Percentiles rank a stretch among this genome's conserved stretches.
Evolutionary conservation across 2,113 vertebrate species (phyloP).

Genomic region (Buteo buteo): DNA sequence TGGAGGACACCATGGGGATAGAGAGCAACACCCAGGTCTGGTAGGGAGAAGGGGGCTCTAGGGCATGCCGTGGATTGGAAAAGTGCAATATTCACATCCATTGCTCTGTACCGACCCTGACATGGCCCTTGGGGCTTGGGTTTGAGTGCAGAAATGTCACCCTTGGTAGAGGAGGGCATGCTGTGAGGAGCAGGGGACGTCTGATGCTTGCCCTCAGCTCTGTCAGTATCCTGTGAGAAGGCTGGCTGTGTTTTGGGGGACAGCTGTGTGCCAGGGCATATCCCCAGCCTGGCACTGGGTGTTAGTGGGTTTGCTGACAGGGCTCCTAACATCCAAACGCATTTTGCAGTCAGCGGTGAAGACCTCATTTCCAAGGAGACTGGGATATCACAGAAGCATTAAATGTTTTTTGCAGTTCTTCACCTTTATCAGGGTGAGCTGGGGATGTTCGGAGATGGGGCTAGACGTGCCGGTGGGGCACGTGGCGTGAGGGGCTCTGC

Average conservation of each 20-base stretch:
- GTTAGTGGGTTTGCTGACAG: background rate
- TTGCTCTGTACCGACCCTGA: background rate
- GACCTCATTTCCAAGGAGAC: background rate
- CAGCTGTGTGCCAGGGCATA: background rate
- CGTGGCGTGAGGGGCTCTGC: background rate
- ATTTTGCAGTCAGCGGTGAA: background rate
- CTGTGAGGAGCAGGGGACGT: background rate
- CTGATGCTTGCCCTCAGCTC: background rate
- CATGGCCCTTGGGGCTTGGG: background rate
- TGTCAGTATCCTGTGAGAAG: background rate
- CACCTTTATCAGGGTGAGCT: background rate
- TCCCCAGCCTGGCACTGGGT: background rate
- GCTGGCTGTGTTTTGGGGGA: background rate
- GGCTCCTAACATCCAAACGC: background rate
- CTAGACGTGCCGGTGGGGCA: background rate
- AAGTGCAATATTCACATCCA: slow-evolving; percentile 33
- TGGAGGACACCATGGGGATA: background rate
- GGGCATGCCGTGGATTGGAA: rapidly evolving
- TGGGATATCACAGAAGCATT: background rate
- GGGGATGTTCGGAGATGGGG: background rate
- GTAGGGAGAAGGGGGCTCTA: background rate
- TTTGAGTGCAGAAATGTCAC: background rate
- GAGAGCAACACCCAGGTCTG: background rate
- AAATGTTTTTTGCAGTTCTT: background rate
- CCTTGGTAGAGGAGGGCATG: background rate